These are phyloP conservation scores for Natator depressus DNA, from an alignment of 2,113 vertebrate species.

Conservation along the genomic window DNA sequence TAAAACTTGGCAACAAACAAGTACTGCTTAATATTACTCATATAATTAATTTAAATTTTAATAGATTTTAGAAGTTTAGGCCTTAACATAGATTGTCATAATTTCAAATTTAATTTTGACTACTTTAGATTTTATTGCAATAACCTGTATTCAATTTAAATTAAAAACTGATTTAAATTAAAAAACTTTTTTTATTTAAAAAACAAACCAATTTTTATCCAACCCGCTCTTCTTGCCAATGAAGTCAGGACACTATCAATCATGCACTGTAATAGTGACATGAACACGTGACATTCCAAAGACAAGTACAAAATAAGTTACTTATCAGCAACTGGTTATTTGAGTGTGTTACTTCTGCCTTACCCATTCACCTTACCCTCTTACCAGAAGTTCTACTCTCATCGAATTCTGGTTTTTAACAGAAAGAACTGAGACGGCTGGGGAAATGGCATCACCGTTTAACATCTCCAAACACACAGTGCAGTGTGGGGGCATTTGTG, in stretches of 20 bases:
- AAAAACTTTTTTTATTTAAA: background rate
- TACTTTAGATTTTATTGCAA: background rate
- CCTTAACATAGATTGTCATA: background rate
- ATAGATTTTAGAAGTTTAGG: background rate
- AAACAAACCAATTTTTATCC: background rate
- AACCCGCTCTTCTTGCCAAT: background rate
- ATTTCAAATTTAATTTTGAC: too few species aligned
- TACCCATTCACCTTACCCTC: background rate
- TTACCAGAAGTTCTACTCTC: background rate
- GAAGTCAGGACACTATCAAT: background rate
- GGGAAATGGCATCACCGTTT: background rate
- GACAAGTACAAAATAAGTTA: background rate
- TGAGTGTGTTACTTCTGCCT: background rate
- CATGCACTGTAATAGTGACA: background rate
- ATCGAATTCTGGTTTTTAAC: background rate
- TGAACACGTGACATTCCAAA: background rate
- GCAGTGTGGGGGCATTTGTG: background rate
- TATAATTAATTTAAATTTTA: background rate
- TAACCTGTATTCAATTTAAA: background rate
- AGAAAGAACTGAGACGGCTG: background rate
- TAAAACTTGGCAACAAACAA: too few species aligned
- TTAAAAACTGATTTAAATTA: background rate
- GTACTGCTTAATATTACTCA: too few species aligned
- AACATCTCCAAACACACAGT: background rate
- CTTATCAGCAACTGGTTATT: background rate